A percentile compares a stretch with the other conserved stretches of the same genome.
Evolutionary conservation across 2,113 vertebrate species (phyloP).

Genomic region (Seriola quinqueradiata): DNA sequence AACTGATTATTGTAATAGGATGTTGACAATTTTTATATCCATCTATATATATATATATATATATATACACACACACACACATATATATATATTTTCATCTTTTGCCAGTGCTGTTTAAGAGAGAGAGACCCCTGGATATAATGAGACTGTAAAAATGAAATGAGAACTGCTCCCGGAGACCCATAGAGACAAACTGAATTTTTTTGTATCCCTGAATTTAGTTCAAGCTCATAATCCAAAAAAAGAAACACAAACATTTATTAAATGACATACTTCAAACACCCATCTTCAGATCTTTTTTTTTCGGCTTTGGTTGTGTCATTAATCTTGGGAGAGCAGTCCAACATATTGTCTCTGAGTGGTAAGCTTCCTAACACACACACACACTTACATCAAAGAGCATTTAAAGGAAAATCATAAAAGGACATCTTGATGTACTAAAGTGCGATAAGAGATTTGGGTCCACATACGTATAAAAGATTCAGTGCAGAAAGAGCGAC

Average conservation of each 20-base stretch:
- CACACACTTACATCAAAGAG: background rate
- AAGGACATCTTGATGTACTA: conserved; percentile 29
- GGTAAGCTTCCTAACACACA: background rate
- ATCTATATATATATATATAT: background rate
- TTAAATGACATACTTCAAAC: conserved; percentile 31
- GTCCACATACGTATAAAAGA: background rate
- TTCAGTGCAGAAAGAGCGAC: conserved; percentile 18
- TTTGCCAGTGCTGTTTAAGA: background rate
- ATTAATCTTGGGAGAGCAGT: conserved; percentile 28
- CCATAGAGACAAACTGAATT: background rate
- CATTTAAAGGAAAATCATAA: conserved; percentile 11
- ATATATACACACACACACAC: too few relatives aligned
- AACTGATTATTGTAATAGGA: conserved; percentile 14
- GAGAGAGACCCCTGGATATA: background rate
- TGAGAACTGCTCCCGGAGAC: background rate
- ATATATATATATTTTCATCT: background rate
- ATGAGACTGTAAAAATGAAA: conserved; percentile 1
- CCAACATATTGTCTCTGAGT: conserved; percentile 15
- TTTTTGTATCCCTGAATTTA: background rate
- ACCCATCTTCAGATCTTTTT: background rate
- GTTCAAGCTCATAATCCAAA: conserved; percentile 22
- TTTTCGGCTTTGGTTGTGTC: conserved; percentile 9
- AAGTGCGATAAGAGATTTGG: background rate
- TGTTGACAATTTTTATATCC: background rate
- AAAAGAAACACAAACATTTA: conserved; percentile 25